Conservation (phyloP, 2,113 vertebrate genomes). For the Telmatochromis sp. region DNA sequence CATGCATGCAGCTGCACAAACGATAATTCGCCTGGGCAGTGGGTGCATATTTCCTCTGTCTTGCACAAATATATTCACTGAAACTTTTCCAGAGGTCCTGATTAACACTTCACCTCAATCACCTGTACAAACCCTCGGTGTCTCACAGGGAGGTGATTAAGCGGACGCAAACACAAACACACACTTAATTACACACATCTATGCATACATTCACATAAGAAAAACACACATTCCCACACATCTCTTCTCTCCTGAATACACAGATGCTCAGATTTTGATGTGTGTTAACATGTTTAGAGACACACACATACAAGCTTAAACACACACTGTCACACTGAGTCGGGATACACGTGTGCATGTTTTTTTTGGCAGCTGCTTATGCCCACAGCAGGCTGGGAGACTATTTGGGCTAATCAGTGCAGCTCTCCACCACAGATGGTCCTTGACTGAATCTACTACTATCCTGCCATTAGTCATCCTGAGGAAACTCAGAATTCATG, state of each 20-base stretch:
- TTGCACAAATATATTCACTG: background rate
- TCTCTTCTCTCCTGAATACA: background rate
- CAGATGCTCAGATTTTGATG: background rate
- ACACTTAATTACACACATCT: background rate
- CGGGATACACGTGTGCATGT: background rate
- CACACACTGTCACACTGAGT: background rate
- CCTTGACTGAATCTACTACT: slow-evolving; percentile 16
- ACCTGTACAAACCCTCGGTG: background rate
- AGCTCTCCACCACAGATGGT: slow-evolving; percentile 41
- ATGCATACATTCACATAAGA: background rate
- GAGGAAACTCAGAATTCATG: background rate
- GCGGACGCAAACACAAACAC: background rate
- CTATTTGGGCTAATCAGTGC: slow-evolving; percentile 23
- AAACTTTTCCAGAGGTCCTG: slow-evolving; percentile 18
- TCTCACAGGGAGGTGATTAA: slow-evolving; percentile 36
- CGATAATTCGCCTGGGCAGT: background rate
- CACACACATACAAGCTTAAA: background rate
- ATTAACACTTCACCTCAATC: slow-evolving; percentile 34
- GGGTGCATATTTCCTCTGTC: background rate
- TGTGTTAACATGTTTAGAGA: background rate
- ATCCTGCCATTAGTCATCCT: slow-evolving; percentile 21
- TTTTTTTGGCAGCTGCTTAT: background rate
- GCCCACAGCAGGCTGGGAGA: slow-evolving; percentile 4
- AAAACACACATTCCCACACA: background rate
- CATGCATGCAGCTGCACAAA: background rate